Evolutionary conservation across 2,113 vertebrate species (phyloP).

Genomic region (Elanoides forficatus): DNA sequence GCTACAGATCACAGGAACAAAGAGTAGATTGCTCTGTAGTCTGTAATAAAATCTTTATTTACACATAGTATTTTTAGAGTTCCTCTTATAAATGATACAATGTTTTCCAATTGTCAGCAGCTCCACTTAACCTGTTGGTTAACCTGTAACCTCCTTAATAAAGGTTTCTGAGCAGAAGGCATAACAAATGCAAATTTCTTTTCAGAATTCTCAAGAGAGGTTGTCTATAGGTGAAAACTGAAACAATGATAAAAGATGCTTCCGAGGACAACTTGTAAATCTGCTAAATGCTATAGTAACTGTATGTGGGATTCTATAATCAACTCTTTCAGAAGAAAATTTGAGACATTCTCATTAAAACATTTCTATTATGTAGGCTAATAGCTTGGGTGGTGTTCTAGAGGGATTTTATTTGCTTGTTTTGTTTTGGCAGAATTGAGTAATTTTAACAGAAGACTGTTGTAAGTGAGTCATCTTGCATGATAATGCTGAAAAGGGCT

Average conservation of each 20-base stretch:
- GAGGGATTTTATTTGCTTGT: background rate
- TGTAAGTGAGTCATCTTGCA: background rate
- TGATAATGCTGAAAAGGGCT: background rate
- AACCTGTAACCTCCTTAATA: background rate
- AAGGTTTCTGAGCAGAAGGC: background rate
- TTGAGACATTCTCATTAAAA: background rate
- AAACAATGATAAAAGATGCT: background rate
- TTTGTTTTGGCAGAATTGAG: background rate
- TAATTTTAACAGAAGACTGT: background rate
- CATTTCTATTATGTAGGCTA: background rate
- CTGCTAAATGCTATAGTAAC: background rate
- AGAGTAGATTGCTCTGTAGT: background rate
- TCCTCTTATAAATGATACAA: background rate
- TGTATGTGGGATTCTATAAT: background rate
- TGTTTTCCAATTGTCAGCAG: background rate
- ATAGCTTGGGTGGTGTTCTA: background rate
- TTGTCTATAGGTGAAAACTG: background rate
- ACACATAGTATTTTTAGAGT: background rate
- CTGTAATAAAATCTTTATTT: background rate
- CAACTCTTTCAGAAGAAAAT: background rate
- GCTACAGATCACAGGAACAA: background rate
- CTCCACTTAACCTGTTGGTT: background rate
- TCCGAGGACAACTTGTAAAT: background rate
- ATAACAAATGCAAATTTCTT: slow-evolving; percentile 48
- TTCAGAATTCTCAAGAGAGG: background rate